phyloP scores from a whole-genome alignment of 2,888 invertebrate genomes.

The Gastrophysa polygoni region DNA sequence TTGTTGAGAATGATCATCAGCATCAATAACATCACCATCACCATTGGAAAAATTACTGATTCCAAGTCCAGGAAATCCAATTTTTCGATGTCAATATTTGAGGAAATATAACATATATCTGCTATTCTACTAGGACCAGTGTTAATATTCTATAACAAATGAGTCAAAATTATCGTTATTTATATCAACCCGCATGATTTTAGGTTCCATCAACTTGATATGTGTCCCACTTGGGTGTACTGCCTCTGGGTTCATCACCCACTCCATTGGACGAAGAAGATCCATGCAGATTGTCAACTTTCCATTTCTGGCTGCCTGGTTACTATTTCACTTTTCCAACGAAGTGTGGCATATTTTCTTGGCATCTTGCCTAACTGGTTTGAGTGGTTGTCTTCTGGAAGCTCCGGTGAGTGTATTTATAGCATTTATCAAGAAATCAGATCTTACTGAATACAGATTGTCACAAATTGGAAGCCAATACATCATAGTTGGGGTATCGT shows the following conservation, averaged over 20 bases:
- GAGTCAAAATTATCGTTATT: too few relatives aligned
- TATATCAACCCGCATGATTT: slow-evolving; percentile 16
- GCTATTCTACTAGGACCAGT: too few relatives aligned
- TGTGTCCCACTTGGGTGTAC: slow-evolving; percentile 81
- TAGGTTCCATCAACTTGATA: slow-evolving; percentile 79
- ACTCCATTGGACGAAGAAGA: slow-evolving; percentile 72
- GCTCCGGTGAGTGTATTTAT: slow-evolving; percentile 69
- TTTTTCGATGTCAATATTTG: too few relatives aligned
- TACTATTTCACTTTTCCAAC: slow-evolving; percentile 71
- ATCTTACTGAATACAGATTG: too few relatives aligned
- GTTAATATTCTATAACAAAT: too few relatives aligned
- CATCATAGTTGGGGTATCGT: too few relatives aligned
- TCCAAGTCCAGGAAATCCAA: too few relatives aligned
- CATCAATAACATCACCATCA: too few relatives aligned
- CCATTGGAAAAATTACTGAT: too few relatives aligned
- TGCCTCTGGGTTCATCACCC: slow-evolving; percentile 73
- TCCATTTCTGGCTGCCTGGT: slow-evolving; percentile 78
- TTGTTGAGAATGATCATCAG: too few relatives aligned
- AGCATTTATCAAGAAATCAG: neutral
- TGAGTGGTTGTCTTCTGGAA: slow-evolving; percentile 79
- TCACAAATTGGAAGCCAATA: too few relatives aligned
- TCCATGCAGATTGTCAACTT: slow-evolving; percentile 79
- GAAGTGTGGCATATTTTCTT: slow-evolving; percentile 69
- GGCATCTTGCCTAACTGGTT: slow-evolving; percentile 73
- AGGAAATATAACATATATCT: too few relatives aligned